These are phyloP conservation scores for Lindbergichthys nudifrons DNA, from an alignment of 2,797 vertebrate genomes.

Conservation along the genomic window DNA sequence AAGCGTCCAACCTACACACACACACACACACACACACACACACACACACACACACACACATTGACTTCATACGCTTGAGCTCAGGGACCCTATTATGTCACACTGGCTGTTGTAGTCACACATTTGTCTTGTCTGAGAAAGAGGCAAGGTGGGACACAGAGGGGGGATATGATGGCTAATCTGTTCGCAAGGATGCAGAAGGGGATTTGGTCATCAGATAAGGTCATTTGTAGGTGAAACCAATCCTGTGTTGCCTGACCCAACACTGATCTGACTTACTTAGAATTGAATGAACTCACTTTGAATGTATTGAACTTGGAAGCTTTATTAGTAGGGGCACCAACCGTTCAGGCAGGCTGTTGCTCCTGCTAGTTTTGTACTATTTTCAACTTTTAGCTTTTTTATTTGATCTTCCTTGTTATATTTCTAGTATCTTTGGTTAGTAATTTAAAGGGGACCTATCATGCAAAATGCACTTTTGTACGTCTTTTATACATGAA, in stretches of 20 bases:
- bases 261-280: background rate
- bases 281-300: slow-evolving; percentile 4
- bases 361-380: too few species aligned
- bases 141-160: slow-evolving; percentile 35
- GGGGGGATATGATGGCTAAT: slow-evolving; percentile 50
- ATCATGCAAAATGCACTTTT: too few species aligned
- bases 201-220: slow-evolving; percentile 41
- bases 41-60: slow-evolving; percentile 9
- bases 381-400: too few species aligned
- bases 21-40: slow-evolving; percentile 11
- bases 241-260: background rate
- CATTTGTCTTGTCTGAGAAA: slow-evolving; percentile 46
- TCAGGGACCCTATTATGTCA: slow-evolving; percentile 40
- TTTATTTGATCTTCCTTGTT: too few species aligned
- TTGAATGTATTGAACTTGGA: slow-evolving; percentile 14
- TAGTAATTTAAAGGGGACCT: too few species aligned
- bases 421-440: too few species aligned
- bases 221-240: slow-evolving; percentile 34
- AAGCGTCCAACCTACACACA: slow-evolving; percentile 33
- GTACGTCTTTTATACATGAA: too few species aligned
- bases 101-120: slow-evolving; percentile 34
- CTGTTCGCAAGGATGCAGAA: slow-evolving; percentile 20
- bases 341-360: too few species aligned
- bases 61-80: slow-evolving; percentile 17
- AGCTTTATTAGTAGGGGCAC: background rate